Evolutionary conservation across 2,797 vertebrate genomes (phyloP), one percentile per base, ranked within the genome.

Genomic region (Tadarida brasiliensis): DNA sequence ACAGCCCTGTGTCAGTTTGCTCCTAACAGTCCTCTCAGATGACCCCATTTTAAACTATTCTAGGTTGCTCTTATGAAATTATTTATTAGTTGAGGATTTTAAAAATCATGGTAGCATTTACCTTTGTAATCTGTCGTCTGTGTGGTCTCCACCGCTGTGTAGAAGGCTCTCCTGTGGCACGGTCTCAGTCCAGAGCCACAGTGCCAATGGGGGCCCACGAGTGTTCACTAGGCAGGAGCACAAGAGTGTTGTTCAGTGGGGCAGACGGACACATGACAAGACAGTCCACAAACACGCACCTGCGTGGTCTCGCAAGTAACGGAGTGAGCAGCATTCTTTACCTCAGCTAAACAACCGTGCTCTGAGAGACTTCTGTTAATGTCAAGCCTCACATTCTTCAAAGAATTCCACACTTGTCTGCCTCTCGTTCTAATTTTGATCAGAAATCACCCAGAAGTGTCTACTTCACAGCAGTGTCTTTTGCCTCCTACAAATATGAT

Each of bases 381-480:
- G 70, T 56, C 87, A 87, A 44, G n/a, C 33, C 81, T 77, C 47
- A 67, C 73, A 80, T 15, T 56, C 71, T 80, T 70, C 33, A 77
- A 96, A 68, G 4, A 92, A 68, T 68, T 67, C 83, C 44, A 87
- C 17, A 39, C 7, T 77, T 90, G 11, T 33, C 51, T 63, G 59
- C 51, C 65, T 84, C 54, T 76, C n/a, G 59, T 91, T 78, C 51
- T 85, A 59, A 90, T 82, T 81, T 61, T 87, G 57, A 94, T n/a
- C 57, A 59, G 17, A 87, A 71, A 90, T 90, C 92, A 94, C 90
- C 90, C 14, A 92, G 30, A 56, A 76, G 15, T 61, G 14, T 71
- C 80, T 76, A 44, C 39, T 89, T 78, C 33, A 67, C 74, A 35
- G n/a, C n/a, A 87, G 26, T 61, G 87, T 17, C 7, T 86, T 92